Evolutionary conservation across 2,888 invertebrate genomes (phyloP), one percentile per base, ranked within the genome.

Genomic region (Dinocampus coccinellae): DNA sequence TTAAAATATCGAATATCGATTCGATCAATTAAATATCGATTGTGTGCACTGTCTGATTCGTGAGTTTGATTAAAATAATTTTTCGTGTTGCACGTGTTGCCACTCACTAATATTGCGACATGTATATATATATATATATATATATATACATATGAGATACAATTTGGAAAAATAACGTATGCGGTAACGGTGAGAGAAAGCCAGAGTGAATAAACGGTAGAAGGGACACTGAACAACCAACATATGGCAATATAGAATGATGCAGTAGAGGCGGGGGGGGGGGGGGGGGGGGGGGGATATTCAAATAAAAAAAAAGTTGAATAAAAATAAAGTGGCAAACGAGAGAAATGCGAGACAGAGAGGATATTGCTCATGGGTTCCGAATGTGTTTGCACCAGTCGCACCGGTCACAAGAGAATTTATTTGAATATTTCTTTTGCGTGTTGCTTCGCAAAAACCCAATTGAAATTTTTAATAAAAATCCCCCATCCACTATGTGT

Each of bases 351-450:
- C 10, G 29, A 9, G 29, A 57, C 9, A 57, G 4, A 11, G 13
- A 2, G 3, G 3, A n/a, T 13, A 57, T 24, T 26, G n/a, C 26
- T 65, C 61, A 60, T 55, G 57, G 63, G 53, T 62, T 71, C 42
- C 34, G 65, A 74, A 74, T 72, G 65, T 74, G 69, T 74, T 74
- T 72, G 69, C 74, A 74, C 63, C 69, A 58, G 72, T 72, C 53
- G 63, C 63, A 53, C 58, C 73, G 16, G 68, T 73, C 55, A 65
- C 69, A 55, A 57, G 68, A 55, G 73, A 74, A 72, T 72, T 63
- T 58, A 74, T 74, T 69, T 67, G 72, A 69, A 72, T 74, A 74
- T 74, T 74, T 74, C 57, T 63, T 72, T 72, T 20, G 16, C 29
- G 20, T 34, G 20, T 16, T 24, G 47, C 13, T 63, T 16, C 39